Percentiles rank a stretch among this genome's conserved stretches.
phyloP scores from a whole-genome alignment of 2,113 vertebrate genomes.

The Drymodes brunneopygia region DNA sequence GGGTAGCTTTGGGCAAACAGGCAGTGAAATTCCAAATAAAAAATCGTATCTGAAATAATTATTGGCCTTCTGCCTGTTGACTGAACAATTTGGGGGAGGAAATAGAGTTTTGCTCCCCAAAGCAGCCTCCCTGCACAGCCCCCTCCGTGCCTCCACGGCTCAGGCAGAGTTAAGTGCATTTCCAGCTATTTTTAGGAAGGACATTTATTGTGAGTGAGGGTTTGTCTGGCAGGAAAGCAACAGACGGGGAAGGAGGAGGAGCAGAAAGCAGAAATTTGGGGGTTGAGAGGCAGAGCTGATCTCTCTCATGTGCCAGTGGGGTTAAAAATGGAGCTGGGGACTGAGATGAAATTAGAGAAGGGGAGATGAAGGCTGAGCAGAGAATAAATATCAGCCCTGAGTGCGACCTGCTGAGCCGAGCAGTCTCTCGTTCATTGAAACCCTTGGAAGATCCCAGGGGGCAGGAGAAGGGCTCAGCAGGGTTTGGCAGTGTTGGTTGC shows the following conservation, averaged over 20 bases:
- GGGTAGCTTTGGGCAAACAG: slow-evolving; percentile 25
- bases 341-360: background rate
- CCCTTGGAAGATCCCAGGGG: fast-evolving
- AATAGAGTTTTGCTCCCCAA: background rate
- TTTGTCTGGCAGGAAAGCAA: background rate
- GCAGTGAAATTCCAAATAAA: background rate
- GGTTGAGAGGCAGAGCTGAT: background rate
- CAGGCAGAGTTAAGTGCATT: background rate
- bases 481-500: fast-evolving
- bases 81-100: background rate
- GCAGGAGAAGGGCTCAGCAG: background rate
- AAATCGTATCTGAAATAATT: background rate
- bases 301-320: background rate
- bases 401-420: background rate
- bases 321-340: background rate
- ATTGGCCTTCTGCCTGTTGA: background rate
- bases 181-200: slow-evolving; percentile 5
- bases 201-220: background rate
- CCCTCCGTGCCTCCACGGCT: fast-evolving
- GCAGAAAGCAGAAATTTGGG: background rate
- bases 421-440: fast-evolving
- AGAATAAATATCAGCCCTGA: background rate
- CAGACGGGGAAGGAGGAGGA: background rate
- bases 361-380: background rate
- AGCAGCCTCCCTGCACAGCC: background rate